Evolutionary conservation across 2,113 vertebrate genomes (phyloP).

Genomic region (Bubo bubo): DNA sequence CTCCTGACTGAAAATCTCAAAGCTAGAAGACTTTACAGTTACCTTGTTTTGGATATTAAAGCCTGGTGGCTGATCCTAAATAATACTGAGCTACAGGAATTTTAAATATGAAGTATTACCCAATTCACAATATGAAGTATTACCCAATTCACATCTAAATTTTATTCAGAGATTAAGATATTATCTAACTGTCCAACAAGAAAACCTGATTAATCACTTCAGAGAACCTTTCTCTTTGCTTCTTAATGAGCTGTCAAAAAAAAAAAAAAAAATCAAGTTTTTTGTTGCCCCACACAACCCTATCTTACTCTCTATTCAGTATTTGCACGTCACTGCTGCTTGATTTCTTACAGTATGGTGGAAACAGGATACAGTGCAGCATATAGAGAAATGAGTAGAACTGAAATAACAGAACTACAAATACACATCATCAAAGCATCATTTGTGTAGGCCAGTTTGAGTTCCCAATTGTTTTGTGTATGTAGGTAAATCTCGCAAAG

Average conservation of each 20-base stretch:
- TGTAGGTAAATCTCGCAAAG: not conserved
- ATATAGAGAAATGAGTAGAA: fast-evolving
- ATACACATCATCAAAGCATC: not conserved
- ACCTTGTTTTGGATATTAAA: not conserved
- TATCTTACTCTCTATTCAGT: not conserved
- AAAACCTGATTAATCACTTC: not conserved
- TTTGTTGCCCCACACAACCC: not conserved
- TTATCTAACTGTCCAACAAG: not conserved
- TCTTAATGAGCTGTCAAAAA: not conserved
- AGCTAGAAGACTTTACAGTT: not conserved
- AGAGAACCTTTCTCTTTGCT: not conserved
- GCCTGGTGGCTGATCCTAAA: not conserved
- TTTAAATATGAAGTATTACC: not conserved
- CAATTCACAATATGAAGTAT: not conserved
- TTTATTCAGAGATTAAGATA: not conserved
- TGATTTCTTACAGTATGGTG: not conserved
- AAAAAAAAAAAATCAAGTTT: not conserved
- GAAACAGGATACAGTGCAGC: not conserved
- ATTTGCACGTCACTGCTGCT: not conserved
- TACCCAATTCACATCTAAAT: not conserved
- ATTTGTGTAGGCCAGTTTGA: not conserved
- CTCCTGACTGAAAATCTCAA: not conserved
- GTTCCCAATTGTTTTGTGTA: not conserved
- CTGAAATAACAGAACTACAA: not conserved
- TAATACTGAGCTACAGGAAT: not conserved